Evolutionary conservation across 2,888 invertebrate genomes (phyloP), one percentile per base, ranked within the genome.

Genomic region (Hirtodrosophila cameraria): DNA sequence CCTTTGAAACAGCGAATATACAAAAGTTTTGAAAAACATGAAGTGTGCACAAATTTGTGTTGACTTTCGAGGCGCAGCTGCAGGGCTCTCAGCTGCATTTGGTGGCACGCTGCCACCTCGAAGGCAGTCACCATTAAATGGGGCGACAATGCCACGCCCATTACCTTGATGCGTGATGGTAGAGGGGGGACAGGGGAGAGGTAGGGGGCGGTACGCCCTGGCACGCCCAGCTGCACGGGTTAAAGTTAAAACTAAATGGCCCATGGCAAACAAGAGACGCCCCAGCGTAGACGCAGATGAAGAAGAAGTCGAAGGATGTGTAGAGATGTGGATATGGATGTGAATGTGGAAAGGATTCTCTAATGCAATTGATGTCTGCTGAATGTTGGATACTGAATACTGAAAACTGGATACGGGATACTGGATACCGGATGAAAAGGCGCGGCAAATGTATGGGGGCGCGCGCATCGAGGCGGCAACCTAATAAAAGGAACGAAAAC

Each of bases 401-500:
- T 31, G 45, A 35, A 25, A n/a, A n/a, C n/a, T n/a, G 36, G 28
- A 28, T 31, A 3, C 23, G 65, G 33, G 28, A 9, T 13, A 41
- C n/a, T 57, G 6, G 0, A 23, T 46, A 12, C 15, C 33, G 45
- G 38, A 25, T 27, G 52, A n/a, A 62, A 12, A 33, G 68, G 48
- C 64, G 72, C 48, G 64, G 58, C 50, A 36, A n/a, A 52, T 46
- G 49, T 28, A 36, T 23, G 36, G 42, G 53, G 20, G 61, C 62
- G 62, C 55, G 67, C 63, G 82, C 85, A 78, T 60, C 81, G 87
- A 86, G 82, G 86, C 82, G 82, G 82, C 82, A 83, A 83, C 75
- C 81, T 81, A 87, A 89, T 89, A 89, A 89, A 87, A 86, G 75
- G 79, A 86, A 85, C 86, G 82, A 84, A 86, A 88, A 89, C 88